Conservation (phyloP, 2,113 vertebrate genomes). For the Brevimyrus niger region DNA sequence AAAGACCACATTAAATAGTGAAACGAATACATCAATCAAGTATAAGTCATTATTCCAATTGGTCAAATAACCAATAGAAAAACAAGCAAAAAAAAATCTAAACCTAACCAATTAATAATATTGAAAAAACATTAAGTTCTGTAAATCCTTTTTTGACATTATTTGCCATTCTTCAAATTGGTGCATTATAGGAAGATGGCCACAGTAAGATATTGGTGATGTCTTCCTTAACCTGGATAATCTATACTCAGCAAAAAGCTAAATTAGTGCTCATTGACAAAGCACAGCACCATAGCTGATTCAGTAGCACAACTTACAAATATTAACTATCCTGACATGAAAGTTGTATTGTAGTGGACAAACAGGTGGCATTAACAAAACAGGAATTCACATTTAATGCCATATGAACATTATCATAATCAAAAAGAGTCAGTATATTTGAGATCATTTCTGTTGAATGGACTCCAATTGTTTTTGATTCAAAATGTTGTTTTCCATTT, state of each 20-base stretch:
- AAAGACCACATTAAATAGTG: not conserved
- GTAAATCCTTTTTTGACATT: not conserved
- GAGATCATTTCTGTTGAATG: not conserved
- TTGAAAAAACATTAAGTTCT: not conserved
- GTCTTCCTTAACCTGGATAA: not conserved
- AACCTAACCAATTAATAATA: not conserved
- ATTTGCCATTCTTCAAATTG: not conserved
- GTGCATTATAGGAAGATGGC: not conserved
- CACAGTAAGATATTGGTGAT: not conserved
- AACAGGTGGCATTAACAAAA: not conserved
- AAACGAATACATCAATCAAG: not conserved
- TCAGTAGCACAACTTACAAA: not conserved
- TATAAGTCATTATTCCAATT: not conserved
- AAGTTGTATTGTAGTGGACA: not conserved
- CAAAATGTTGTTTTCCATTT: not conserved
- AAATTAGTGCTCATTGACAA: not conserved
- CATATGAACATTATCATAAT: not conserved
- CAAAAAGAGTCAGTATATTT: not conserved
- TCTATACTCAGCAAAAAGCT: not conserved
- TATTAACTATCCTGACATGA: not conserved
- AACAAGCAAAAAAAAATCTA: not conserved
- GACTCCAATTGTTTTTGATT: not conserved
- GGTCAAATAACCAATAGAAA: not conserved
- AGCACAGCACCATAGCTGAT: not conserved
- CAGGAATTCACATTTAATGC: not conserved